Conservation (phyloP, 2,797 vertebrate genomes). For the Falco biarmicus region DNA sequence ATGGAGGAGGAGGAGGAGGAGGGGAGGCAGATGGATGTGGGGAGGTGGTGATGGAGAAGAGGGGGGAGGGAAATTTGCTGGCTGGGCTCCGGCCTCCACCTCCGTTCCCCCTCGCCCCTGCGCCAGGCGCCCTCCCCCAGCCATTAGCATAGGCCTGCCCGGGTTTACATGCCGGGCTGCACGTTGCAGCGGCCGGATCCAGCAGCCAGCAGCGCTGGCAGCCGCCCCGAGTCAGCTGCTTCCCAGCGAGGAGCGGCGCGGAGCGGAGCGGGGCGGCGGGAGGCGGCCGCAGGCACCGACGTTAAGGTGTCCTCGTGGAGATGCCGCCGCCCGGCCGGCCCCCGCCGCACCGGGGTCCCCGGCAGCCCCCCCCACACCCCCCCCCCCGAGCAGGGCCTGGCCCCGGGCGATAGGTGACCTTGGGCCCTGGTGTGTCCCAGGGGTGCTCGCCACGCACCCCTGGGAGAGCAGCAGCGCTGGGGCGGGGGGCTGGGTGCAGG, state of each 20-base stretch:
- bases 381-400: not conserved
- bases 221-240: slow-evolving; percentile 80
- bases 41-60: slow-evolving; percentile 14
- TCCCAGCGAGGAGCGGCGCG: slow-evolving; percentile 28
- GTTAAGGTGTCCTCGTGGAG: slow-evolving; percentile 42
- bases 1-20: slow-evolving; percentile 62
- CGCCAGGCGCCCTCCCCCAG: slow-evolving; percentile 50
- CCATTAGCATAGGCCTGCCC: slow-evolving; percentile 70
- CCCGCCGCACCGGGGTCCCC: not conserved
- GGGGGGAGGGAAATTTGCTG: slow-evolving; percentile 16
- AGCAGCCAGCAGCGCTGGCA: slow-evolving; percentile 73
- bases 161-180: slow-evolving; percentile 79
- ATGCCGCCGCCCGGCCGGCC: not conserved
- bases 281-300: slow-evolving; percentile 3
- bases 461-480: not conserved
- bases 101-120: slow-evolving; percentile 31
- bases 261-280: slow-evolving; percentile 7
- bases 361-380: not conserved
- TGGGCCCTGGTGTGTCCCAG: not conserved
- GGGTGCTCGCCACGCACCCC: too few relatives aligned
- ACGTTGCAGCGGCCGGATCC: slow-evolving; percentile 78
- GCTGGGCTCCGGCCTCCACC: slow-evolving; percentile 66
- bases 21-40: slow-evolving; percentile 54
- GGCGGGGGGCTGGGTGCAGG: not conserved
- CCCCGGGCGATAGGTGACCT: not conserved